These are phyloP conservation scores for Rhinolophus sinicus DNA, from an alignment of 2,113 vertebrate genomes.

Conservation along the genomic window DNA sequence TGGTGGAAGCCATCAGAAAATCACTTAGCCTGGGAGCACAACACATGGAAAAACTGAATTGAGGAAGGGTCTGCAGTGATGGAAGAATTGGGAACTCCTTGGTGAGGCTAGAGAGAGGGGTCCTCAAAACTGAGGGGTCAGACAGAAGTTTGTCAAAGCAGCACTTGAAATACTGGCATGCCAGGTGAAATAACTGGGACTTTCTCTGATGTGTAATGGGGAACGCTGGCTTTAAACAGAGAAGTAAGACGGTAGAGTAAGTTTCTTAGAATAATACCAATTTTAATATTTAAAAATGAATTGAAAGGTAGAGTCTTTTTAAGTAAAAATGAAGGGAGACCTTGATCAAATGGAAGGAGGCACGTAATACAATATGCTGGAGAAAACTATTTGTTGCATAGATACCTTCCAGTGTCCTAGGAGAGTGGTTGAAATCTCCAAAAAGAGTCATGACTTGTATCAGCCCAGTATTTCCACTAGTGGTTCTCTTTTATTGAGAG, in stretches of 20 bases:
- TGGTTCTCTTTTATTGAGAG: constrained; percentile 64
- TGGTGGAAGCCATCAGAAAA: neutral
- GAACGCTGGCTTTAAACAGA: neutral
- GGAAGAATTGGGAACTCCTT: neutral
- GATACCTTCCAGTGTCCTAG: neutral
- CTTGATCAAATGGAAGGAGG: constrained; percentile 17
- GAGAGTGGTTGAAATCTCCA: constrained; percentile 9
- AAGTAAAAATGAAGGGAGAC: constrained; percentile 45
- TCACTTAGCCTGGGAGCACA: neutral
- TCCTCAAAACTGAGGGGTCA: neutral
- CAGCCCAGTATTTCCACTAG: constrained; percentile 43
- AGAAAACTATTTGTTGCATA: neutral
- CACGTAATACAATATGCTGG: neutral
- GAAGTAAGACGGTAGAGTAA: neutral
- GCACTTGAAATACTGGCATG: neutral
- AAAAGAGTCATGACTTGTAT: constrained; percentile 34
- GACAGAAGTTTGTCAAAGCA: neutral
- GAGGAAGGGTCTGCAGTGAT: neutral
- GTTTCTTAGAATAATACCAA: constrained; percentile 19
- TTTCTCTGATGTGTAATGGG: neutral
- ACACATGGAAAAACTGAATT: neutral
- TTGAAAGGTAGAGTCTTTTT: constrained; percentile 1
- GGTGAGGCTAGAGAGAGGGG: accelerated
- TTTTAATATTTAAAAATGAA: constrained; percentile 54
- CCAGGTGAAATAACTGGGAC: neutral